Base-by-base conservation (phyloP, 2,113 vertebrate genomes). In the Caretta caretta region DNA sequence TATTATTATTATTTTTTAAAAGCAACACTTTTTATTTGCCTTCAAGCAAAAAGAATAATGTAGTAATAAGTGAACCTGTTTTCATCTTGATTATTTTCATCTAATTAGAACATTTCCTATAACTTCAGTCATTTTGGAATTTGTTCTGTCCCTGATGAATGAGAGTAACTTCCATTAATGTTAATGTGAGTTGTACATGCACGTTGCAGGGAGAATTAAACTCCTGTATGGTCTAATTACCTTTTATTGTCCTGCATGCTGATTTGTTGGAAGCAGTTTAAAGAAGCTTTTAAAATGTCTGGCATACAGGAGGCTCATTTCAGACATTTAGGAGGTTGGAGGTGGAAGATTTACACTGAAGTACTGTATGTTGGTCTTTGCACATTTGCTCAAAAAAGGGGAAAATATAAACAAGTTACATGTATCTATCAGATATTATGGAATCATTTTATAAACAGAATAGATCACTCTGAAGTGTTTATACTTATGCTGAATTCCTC, bases 401-500 rank as follows among this genome's bases (percentile, higher is more conserved):
- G 13, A 90, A 80, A 91, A 80, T 49, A 88, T 54, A 97, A 96
- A 89, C 59, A 92, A 9, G 9, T 57, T 89, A 57, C 19, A 56
- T 72, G 84, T 49, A 51, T 29, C 84, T 93, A 91, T 87, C 49
- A 91, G 92, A 86, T 54, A 90, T 79, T 90, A 91, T 59, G 84
- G 92, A 91, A 85, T 83, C 69, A 83, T n/a, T 27, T 93, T 93
- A 90, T 87, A 96, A 97, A 95, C 82, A 97, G 46, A 95, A 92
- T 84, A 96, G 56, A 89, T 95, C 92, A 97, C 49, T 19, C 53
- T 48, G 92, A n/a, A 91, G 48, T 87, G 75, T 95, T 97, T 96
- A 94, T 89, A 91, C 84, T 92, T 90, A 84, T 83, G 96, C 88
- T 92, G 97, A 96, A 94, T 91, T 97, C 95, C 96, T 96, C 87